A percentile compares a stretch with the other conserved stretches of the same genome.
Conservation (phyloP, 2,797 vertebrate genomes). For the Rousettus madagascariensis region DNA sequence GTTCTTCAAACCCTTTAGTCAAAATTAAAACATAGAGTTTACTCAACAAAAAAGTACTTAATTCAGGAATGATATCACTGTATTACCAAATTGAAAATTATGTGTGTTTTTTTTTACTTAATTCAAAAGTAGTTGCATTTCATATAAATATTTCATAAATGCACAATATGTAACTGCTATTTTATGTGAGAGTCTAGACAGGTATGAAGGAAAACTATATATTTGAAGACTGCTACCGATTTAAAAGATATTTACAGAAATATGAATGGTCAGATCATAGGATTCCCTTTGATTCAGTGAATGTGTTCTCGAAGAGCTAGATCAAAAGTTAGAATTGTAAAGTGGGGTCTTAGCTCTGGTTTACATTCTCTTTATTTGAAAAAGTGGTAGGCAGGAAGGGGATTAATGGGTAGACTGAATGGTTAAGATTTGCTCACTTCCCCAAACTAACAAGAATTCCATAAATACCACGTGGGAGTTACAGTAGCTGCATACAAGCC, state of each 20-base stretch:
- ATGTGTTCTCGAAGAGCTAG: background rate
- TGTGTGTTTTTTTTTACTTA: background rate
- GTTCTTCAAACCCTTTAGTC: background rate
- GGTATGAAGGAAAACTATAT: fast-evolving
- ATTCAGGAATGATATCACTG: background rate
- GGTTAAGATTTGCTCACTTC: background rate
- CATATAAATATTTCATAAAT: background rate
- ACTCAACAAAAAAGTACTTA: background rate
- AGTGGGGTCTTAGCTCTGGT: background rate
- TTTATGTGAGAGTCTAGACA: background rate
- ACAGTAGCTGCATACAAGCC: no score
- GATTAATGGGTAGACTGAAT: background rate
- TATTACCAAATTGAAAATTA: background rate
- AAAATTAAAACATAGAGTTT: background rate
- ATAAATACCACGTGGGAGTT: background rate
- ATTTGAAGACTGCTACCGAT: background rate
- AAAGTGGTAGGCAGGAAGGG: background rate
- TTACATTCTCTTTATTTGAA: background rate
- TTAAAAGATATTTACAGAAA: background rate
- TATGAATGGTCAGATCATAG: background rate
- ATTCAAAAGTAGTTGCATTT: background rate
- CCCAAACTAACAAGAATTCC: no score
- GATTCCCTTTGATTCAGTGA: background rate
- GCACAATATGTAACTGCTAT: background rate
- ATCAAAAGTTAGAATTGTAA: background rate